Evolutionary conservation across 2,888 invertebrate genomes (phyloP).

Genomic region (Eupsilia transversa): DNA sequence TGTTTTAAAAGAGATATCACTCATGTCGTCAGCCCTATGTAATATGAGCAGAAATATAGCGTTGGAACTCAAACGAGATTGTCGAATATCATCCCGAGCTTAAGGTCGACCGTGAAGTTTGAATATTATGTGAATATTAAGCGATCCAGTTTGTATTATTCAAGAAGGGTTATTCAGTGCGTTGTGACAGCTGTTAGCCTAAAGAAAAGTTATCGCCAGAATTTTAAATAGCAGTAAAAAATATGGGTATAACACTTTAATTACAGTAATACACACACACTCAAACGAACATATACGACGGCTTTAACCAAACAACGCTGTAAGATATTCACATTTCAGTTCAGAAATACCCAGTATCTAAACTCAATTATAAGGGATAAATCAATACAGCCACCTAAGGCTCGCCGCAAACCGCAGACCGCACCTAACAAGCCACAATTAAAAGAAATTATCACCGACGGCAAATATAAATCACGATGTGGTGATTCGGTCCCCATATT

Average conservation of each 20-base stretch:
- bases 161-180: constrained; percentile 40
- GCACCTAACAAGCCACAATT: constrained; percentile 56
- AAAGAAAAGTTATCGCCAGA: constrained; percentile 12
- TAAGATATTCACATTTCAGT: constrained; percentile 25
- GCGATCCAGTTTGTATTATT: constrained; percentile 50
- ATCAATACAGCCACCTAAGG: constrained; percentile 50
- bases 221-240: constrained; percentile 21
- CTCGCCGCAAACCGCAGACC: constrained; percentile 67
- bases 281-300: not conserved
- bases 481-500: constrained; percentile 63
- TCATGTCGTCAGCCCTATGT: constrained; percentile 46
- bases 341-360: constrained; percentile 32
- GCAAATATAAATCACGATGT: constrained; percentile 63
- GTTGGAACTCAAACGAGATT: constrained; percentile 37
- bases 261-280: too few relatives aligned
- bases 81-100: constrained; percentile 46
- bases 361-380: constrained; percentile 52
- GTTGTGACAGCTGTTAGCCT: constrained; percentile 31
- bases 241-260: not conserved
- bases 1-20: constrained; percentile 47
- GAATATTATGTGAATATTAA: constrained; percentile 52
- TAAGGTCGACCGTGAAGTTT: constrained; percentile 44
- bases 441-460: constrained; percentile 63
- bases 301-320: constrained; percentile 3
- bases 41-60: constrained; percentile 20